Evolutionary conservation across 37 sponge, comb jelly and placozoan genomes (phyloP).

Genomic region (Chondrilla cf. caribensis): DNA sequence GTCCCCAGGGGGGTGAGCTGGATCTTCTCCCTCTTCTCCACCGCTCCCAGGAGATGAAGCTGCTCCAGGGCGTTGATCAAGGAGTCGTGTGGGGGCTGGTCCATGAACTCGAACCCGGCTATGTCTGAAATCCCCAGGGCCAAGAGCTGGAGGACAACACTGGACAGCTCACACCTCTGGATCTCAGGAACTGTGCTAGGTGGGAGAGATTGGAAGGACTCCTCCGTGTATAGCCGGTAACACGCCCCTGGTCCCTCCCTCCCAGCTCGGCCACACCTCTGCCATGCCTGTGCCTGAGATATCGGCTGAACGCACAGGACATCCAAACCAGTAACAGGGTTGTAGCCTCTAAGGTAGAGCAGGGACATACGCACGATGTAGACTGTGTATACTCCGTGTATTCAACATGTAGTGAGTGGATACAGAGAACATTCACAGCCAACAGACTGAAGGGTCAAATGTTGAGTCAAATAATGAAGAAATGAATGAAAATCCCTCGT

Average conservation of each 20-base stretch:
- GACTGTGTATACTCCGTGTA: not conserved
- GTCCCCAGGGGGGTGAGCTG: conserved; percentile 73
- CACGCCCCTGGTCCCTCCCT: conserved; percentile 82
- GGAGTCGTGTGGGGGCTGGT: conserved; percentile 70
- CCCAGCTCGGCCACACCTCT: conserved; percentile 89
- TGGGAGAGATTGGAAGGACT: conserved; percentile 55
- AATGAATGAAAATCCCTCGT: no score
- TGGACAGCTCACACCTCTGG: conserved; percentile 82
- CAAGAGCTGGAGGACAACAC: conserved; percentile 77
- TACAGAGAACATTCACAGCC: no score
- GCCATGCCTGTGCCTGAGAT: conserved; percentile 89
- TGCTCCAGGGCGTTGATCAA: conserved; percentile 74
- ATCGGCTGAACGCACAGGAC: conserved; percentile 80
- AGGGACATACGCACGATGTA: not conserved
- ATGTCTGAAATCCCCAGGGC: conserved; percentile 80
- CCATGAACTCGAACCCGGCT: conserved; percentile 90
- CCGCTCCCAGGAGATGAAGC: conserved; percentile 70
- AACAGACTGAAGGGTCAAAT: no score
- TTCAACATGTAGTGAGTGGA: no score
- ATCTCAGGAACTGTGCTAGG: conserved; percentile 85
- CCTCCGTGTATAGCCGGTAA: conserved; percentile 91
- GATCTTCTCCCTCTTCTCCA: conserved; percentile 43
- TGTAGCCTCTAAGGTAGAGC: conserved; percentile 63
- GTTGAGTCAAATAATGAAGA: no score
- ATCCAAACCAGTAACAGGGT: conserved; percentile 82